Percentiles rank a stretch among this genome's conserved stretches.
Conservation (phyloP, 2,888 invertebrate genomes). For the Melikaiella ostensackeni region DNA sequence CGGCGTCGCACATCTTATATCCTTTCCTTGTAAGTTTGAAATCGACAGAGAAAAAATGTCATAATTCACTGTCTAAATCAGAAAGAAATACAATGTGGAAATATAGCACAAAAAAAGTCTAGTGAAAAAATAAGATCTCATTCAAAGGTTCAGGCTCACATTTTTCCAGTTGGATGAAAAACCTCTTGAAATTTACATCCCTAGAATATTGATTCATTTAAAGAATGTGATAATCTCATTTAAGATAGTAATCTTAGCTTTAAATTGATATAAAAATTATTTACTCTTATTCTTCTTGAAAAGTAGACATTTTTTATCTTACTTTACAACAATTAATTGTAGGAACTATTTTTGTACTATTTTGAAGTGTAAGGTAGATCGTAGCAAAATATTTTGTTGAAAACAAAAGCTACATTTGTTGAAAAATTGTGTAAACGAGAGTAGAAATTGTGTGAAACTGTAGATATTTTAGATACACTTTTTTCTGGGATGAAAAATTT, state of each 20-base stretch:
- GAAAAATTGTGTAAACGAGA: neutral
- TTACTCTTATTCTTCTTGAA: neutral
- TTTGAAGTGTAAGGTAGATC: neutral
- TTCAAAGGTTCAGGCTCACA: neutral
- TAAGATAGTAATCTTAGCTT: neutral
- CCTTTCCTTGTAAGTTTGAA: too few species aligned
- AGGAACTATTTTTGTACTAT: neutral
- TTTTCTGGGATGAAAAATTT: conserved; percentile 7
- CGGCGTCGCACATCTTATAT: too few species aligned
- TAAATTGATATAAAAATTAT: neutral
- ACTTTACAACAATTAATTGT: neutral
- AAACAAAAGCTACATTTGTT: neutral
- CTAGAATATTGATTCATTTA: neutral
- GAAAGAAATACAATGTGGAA: too few species aligned
- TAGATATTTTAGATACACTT: conserved; percentile 12
- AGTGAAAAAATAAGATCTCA: neutral
- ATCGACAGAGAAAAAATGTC: neutral
- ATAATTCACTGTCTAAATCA: neutral
- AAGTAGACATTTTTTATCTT: neutral
- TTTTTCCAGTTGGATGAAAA: neutral
- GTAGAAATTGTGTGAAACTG: conserved; percentile 1
- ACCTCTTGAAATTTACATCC: neutral
- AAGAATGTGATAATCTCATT: neutral
- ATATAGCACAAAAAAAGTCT: too few species aligned
- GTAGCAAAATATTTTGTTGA: conserved; percentile 20